Evolutionary conservation across 2,797 vertebrate species (phyloP), one percentile per base, ranked within the genome.

Genomic region (Oreochromis grahami): DNA sequence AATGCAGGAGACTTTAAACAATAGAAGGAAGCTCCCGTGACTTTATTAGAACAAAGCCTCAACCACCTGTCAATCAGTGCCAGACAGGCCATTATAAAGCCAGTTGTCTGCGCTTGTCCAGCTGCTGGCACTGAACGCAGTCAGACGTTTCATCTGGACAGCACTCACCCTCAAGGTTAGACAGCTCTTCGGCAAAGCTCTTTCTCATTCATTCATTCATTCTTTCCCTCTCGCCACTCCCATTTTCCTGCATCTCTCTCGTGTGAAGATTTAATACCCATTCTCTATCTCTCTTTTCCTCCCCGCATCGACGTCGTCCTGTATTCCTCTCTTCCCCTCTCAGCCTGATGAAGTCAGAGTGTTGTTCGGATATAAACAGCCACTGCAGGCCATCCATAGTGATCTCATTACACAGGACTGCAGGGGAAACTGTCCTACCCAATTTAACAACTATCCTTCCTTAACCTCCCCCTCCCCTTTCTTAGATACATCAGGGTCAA

Each of bases 381-480:
- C 85, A 91, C 92, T 91, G 90, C 86, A 85, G 89, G 92, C 85
- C 88, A 92, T 93, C 91, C 80, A 85, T 90, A 89, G 91, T 93
- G 94, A 95, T 95, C 92, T 93, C 93, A 94, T 95, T 95, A 96
- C 87, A 83, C 84, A 58, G 70, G 80, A 92, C 95, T 94, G 91
- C 94, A 92, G 94, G 93, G 90, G 85, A 83, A 93, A 88, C 90
- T 94, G 94, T 95, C 95, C 90, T 89, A 93, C 93, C 91, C 91
- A 92, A 96, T 96, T 94, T 93, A 85, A 89, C 89, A 84, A 84
- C 85, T 74, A 92, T 86, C 60, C 82, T 90, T 83, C 84, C 83
- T 86, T 88, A 85, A 36, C 89, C 80, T 55, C 88, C 84, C 84
- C 84, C 87, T 78, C 81, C 36, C 50, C 51, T 58, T 78, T 84